Evolutionary conservation across 2,888 invertebrate genomes (phyloP), one percentile per base, ranked within the genome.

Genomic region (Empis livida): DNA sequence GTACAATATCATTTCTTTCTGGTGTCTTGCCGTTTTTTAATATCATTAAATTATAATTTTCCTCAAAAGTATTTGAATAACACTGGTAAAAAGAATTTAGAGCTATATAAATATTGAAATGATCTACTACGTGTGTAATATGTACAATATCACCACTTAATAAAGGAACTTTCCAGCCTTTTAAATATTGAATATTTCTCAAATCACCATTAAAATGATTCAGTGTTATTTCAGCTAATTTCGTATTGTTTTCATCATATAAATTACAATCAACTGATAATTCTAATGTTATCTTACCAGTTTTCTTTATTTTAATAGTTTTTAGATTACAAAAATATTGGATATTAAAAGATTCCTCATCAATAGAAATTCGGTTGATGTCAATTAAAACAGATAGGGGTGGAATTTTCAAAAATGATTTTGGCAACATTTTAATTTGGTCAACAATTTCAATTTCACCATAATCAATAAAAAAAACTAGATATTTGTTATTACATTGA

Each of bases 391-490:
- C 13, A 2, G 47, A 54, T 11, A 46, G 51, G 48, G 55, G 53
- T 1, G 57, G 55, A 8, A 54, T 51, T 0, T 39, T n/a, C 10
- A 50, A 38, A 40, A 49, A 55, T 1, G 50, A 35, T 1, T 53
- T 52, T 10, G 58, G 56, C 1, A 59, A 38, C 5, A 20, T 41
- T 42, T 55, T 52, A 17, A 59, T 46, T 46, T 56, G 48, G 6
- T 53, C 44, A 2, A 56, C 53, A 14, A 59, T 42, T 2, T 49
- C 45, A 20, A 59, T 48, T 11, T 49, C 44, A 2, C 56, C 59
- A n/a, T 53, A 54, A 46, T 59, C 59, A 9, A 56, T 39, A 0
- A 56, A 51, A 44, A 57, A 58, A 1, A 59, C 53, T 4, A 59
- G 30, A 32, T 49, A 57, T 3, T 51, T 43, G 10, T 53, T 53